Percentiles rank a stretch among this genome's conserved stretches.
These are phyloP conservation scores for Burhinus bistriatus DNA, from an alignment of 2,113 vertebrate species.

Conservation along the genomic window DNA sequence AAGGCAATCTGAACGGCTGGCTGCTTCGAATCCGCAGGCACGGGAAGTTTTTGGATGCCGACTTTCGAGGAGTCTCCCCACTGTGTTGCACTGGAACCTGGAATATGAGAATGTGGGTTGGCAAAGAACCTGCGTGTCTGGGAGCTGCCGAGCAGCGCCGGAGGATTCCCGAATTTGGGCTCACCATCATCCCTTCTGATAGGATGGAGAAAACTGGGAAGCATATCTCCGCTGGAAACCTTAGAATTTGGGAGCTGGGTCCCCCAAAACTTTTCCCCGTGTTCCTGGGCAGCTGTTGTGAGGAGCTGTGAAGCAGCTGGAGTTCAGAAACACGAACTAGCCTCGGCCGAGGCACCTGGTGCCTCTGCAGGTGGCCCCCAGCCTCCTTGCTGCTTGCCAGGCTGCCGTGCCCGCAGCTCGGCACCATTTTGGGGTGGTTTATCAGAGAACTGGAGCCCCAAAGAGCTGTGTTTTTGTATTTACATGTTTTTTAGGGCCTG, in stretches of 20 bases:
- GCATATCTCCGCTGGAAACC: neutral
- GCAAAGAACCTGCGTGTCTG: neutral
- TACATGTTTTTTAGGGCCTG: neutral
- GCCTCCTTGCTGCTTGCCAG: neutral
- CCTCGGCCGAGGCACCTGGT: neutral
- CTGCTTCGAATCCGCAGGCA: neutral
- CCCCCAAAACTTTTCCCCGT: neutral
- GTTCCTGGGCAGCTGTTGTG: neutral
- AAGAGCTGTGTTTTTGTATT: neutral
- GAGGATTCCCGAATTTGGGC: neutral
- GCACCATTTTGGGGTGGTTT: neutral
- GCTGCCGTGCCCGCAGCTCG: neutral
- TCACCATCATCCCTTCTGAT: neutral
- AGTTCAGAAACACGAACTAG: neutral
- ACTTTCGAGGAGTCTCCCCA: constrained; percentile 22
- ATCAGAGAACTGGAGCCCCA: neutral
- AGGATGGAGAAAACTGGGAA: neutral
- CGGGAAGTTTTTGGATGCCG: neutral
- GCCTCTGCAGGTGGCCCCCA: neutral
- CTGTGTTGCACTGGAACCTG: neutral
- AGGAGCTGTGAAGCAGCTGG: neutral
- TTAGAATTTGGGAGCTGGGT: rapidly evolving
- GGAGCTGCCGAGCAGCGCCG: neutral
- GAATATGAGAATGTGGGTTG: neutral
- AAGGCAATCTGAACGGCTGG: neutral